Evolutionary conservation across 2,888 invertebrate genomes (phyloP).

Genomic region (Ennomos quercinarius): DNA sequence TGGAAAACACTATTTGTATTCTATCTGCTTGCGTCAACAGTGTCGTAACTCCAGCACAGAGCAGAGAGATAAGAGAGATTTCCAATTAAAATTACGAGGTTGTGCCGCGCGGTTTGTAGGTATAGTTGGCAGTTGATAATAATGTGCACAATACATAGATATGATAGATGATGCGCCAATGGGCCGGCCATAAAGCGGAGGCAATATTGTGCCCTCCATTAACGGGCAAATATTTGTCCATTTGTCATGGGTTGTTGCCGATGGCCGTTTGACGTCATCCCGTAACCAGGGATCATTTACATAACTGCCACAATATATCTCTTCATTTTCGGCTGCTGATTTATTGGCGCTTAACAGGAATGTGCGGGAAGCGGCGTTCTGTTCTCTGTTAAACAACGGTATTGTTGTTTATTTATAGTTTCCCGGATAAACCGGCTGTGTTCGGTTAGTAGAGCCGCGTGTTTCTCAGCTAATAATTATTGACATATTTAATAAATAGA

Average conservation of each 20-base stretch:
- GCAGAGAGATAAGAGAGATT: conserved; percentile 30
- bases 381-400: conserved; percentile 25
- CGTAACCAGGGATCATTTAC: conserved; percentile 45
- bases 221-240: conserved; percentile 73
- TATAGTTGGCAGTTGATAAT: conserved; percentile 17
- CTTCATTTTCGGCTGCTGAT: conserved; percentile 26
- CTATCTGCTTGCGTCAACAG: conserved; percentile 34
- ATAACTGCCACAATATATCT: conserved; percentile 43
- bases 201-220: conserved; percentile 66
- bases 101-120: conserved; percentile 10
- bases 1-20: conserved; percentile 33
- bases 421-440: conserved; percentile 25
- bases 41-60: conserved; percentile 24
- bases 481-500: conserved; percentile 24
- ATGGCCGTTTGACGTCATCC: conserved; percentile 54
- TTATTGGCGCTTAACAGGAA: conserved; percentile 21
- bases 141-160: conserved; percentile 31
- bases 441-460: conserved; percentile 19
- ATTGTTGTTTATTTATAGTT: conserved; percentile 34
- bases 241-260: conserved; percentile 58
- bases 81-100: conserved; percentile 32
- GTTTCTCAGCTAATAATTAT: conserved; percentile 31
- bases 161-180: conserved; percentile 43
- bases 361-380: conserved; percentile 13
- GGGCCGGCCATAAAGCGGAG: conserved; percentile 52